A percentile compares a stretch with the other conserved stretches of the same genome.
Evolutionary conservation across 1,140 invertebrate genomes (phyloP).

Genomic region (Euborellia annulipes): DNA sequence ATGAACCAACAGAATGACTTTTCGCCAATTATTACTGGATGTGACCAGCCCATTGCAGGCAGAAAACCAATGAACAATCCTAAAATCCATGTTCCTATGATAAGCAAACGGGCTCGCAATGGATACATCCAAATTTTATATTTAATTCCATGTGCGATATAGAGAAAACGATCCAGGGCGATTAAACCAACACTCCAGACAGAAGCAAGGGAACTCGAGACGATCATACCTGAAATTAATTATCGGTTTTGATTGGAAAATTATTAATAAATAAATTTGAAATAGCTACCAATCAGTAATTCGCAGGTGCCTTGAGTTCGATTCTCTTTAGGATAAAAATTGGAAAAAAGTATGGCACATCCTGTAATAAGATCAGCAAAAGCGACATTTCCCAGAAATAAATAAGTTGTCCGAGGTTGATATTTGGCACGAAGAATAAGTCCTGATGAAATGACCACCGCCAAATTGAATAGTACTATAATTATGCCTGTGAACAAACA

Average conservation of each 20-base stretch:
- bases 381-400: slow-evolving; percentile 39
- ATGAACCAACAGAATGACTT: slow-evolving; percentile 32
- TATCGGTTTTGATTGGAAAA: too few relatives aligned
- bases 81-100: slow-evolving; percentile 33
- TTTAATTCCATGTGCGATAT: slow-evolving; percentile 37
- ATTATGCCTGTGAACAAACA: slow-evolving; percentile 30
- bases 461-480: slow-evolving; percentile 34
- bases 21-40: slow-evolving; percentile 26
- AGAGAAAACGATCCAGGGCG: slow-evolving; percentile 37
- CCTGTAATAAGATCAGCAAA: slow-evolving; percentile 36
- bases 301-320: slow-evolving; percentile 21
- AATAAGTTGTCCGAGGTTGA: slow-evolving; percentile 36
- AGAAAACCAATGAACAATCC: slow-evolving; percentile 35
- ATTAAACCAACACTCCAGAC: slow-evolving; percentile 39
- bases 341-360: slow-evolving; percentile 32
- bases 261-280: background rate
- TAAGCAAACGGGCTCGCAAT: slow-evolving; percentile 30
- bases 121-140: slow-evolving; percentile 36
- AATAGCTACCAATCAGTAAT: slow-evolving; percentile 21
- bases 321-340: slow-evolving; percentile 24
- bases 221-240: slow-evolving; percentile 37
- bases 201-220: slow-evolving; percentile 36
- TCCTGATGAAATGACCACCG: slow-evolving; percentile 37
- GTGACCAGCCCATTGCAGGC: slow-evolving; percentile 34
- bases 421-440: slow-evolving; percentile 33